Conservation (phyloP, 2,797 vertebrate genomes). For the Pseudomugil gertrudae region DNA sequence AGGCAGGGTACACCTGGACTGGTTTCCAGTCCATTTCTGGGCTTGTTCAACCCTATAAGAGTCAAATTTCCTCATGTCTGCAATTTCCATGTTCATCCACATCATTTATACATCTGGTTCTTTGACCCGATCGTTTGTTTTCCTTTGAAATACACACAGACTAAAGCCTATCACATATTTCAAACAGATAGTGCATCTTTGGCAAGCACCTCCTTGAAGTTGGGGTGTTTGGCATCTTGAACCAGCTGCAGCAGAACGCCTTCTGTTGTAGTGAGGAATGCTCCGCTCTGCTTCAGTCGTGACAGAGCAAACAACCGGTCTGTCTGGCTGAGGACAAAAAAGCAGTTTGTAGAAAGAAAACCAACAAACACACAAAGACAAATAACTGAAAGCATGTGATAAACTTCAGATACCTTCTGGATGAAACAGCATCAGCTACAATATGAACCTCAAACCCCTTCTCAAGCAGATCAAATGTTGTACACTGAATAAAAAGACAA, state of each 20-base stretch:
- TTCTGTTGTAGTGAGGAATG: constrained; percentile 91
- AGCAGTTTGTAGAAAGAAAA: not conserved
- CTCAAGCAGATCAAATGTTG: constrained; percentile 87
- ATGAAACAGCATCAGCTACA: constrained; percentile 89
- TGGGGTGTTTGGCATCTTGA: constrained; percentile 85
- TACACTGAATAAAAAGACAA: constrained; percentile 78
- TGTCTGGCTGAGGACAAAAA: constrained; percentile 83
- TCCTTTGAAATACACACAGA: not conserved
- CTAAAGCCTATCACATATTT: not conserved
- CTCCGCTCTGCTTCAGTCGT: constrained; percentile 89
- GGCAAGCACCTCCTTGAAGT: constrained; percentile 87
- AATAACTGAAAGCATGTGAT: not conserved
- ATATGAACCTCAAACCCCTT: constrained; percentile 89
- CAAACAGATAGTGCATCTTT: constrained; percentile 3
- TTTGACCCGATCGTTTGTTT: not conserved
- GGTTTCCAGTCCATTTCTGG: no score
- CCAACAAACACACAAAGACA: not conserved
- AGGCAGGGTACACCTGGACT: no score
- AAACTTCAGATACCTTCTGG: constrained; percentile 82
- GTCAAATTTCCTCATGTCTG: not conserved
- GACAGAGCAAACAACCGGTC: constrained; percentile 88
- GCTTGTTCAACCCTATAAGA: not conserved
- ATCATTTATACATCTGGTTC: not conserved
- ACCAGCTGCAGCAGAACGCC: constrained; percentile 88
- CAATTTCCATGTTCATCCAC: not conserved